phyloP scores from a whole-genome alignment of 2,113 vertebrate genomes.

The Nanorana parkeri region DNA sequence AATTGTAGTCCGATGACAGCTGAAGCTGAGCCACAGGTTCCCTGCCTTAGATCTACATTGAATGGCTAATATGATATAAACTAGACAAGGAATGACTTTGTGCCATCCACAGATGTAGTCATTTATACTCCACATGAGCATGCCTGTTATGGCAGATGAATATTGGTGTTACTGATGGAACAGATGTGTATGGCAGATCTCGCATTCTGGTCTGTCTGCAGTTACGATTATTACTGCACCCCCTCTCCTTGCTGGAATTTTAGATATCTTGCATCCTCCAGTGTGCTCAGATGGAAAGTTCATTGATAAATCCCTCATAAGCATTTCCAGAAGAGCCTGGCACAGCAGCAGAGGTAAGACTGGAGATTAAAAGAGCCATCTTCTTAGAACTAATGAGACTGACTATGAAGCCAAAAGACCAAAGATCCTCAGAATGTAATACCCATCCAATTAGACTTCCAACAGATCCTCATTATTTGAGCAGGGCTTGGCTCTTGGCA shows the following conservation, averaged over 20 bases:
- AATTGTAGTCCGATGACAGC: background rate
- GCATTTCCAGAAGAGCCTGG: conserved; percentile 42
- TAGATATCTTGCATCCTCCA: conserved; percentile 25
- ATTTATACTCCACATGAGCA: background rate
- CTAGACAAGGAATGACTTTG: background rate
- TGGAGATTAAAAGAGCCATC: conserved; percentile 59
- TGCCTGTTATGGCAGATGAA: conserved; percentile 4
- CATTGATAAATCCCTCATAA: conserved; percentile 32
- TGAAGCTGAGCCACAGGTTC: background rate
- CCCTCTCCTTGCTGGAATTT: conserved; percentile 26
- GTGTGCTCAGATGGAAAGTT: conserved; percentile 27
- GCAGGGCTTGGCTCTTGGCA: conserved; percentile 64
- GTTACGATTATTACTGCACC: conserved; percentile 24
- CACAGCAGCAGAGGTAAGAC: conserved; percentile 17
- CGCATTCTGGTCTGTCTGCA: conserved; percentile 1
- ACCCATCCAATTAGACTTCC: conserved; percentile 68
- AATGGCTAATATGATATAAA: background rate
- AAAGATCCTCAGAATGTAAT: conserved; percentile 60
- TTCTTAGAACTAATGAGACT: conserved; percentile 65
- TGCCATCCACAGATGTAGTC: background rate
- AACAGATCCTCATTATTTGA: conserved; percentile 64
- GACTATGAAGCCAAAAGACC: conserved; percentile 60
- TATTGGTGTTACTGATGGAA: conserved; percentile 15
- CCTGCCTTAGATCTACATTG: background rate
- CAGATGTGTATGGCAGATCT: conserved; percentile 22